Evolutionary conservation across 1,140 invertebrate species (phyloP), one percentile per base, ranked within the genome.

Genomic region (Colletes gigas): DNA sequence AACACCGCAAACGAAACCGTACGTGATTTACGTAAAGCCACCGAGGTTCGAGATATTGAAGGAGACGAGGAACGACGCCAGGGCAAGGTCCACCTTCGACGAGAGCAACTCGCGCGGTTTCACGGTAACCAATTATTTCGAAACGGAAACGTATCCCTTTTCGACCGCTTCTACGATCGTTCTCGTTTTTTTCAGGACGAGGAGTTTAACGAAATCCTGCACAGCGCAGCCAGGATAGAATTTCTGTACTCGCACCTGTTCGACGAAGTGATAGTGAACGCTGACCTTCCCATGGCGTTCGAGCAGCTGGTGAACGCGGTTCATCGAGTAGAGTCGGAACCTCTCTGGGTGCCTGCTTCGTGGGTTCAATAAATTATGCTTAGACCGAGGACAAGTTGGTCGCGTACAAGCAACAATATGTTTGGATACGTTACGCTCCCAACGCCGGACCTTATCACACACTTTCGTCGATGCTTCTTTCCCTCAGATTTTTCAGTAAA

Each of bases 221-320:
- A 96, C 87, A 97, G 96, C 73, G 96, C 97, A 7, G 96, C 97
- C 66, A 96, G 98, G 88, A 98, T 99, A 88, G 98, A 99, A 91
- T 98, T 97, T 88, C 94, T 98, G 47, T 99, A 99, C 92, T 97
- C 97, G 7, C 99, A 99, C 93, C 96, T 97, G 89, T 99, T 99
- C 92, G 99, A 99, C 93, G 97, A 98, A 87, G 96, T 96, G 69
- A 97, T 99, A 30, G 95, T 99, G 3, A 99, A 99, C 90, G 97
- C 96, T 21, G 97, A 99, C 89, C 94, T 99, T 66, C 95, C 97
- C 3, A 94, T 95, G 66, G 97, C 98, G 41, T 98, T 99, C 87
- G 96, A 98, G 84, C 97, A 98, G 88, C 95, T 99, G 4, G 94
- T 98, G 7, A 94, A 95, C 82, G 95, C 96, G 63, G 96, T 98